A percentile compares a stretch with the other conserved stretches of the same genome.
These are phyloP conservation scores for Callocephalon fimbriatum DNA, from an alignment of 2,113 vertebrate genomes.

Conservation along the genomic window DNA sequence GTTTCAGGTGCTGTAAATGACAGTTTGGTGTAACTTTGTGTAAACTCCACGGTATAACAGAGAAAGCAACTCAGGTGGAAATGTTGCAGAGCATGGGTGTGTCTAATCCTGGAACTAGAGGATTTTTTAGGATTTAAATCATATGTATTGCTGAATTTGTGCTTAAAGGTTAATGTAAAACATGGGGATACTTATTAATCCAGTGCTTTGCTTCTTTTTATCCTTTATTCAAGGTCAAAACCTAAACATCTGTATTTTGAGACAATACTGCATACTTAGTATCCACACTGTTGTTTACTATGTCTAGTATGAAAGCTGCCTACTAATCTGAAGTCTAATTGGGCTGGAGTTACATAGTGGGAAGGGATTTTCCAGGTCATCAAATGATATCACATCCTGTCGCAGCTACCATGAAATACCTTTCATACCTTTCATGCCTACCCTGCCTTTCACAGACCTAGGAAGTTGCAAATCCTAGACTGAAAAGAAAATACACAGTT, in stretches of 20 bases:
- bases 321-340: background rate
- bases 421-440: background rate
- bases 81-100: background rate
- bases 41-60: background rate
- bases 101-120: background rate
- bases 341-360: background rate
- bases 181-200: background rate
- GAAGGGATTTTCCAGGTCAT: background rate
- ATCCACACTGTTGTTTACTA: background rate
- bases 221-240: background rate
- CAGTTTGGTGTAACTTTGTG: background rate
- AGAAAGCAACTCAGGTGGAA: background rate
- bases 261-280: background rate
- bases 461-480: background rate
- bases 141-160: background rate
- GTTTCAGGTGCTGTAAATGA: background rate
- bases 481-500: background rate
- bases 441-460: background rate
- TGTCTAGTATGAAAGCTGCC: background rate
- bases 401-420: background rate
- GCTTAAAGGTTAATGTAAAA: background rate
- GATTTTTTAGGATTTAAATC: background rate
- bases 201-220: background rate
- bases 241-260: background rate
- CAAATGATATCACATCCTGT: background rate